Percentiles rank a stretch among this genome's conserved stretches.
Evolutionary conservation across 2,888 invertebrate genomes (phyloP).

Genomic region (Nycteola revayana): DNA sequence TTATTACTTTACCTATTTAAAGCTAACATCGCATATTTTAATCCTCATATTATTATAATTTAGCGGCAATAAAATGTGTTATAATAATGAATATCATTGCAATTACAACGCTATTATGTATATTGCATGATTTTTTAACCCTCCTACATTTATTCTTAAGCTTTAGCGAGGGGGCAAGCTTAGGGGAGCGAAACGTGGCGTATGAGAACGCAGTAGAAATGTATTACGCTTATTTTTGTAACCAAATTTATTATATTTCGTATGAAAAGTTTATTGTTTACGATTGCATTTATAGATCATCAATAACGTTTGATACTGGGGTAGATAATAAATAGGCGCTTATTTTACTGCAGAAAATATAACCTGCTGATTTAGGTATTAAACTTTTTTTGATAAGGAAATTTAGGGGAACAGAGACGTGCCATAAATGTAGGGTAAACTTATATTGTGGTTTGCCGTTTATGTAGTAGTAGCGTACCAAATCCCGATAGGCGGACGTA

Average conservation of each 20-base stretch:
- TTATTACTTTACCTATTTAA: not conserved
- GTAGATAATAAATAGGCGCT: slow-evolving; percentile 1
- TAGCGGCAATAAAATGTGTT: slow-evolving; percentile 30
- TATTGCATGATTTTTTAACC: slow-evolving; percentile 62
- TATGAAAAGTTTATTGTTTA: slow-evolving; percentile 15
- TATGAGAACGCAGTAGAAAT: slow-evolving; percentile 30
- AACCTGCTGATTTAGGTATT: too few relatives aligned
- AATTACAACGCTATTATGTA: slow-evolving; percentile 64
- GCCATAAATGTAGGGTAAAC: slow-evolving; percentile 10
- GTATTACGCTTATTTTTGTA: slow-evolving; percentile 22
- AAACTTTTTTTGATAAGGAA: not conserved
- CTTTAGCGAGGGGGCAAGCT: slow-evolving; percentile 39
- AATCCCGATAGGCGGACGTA: slow-evolving; percentile 43
- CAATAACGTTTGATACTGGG: slow-evolving; percentile 10
- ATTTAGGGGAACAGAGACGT: slow-evolving; percentile 7
- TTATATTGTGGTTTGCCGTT: slow-evolving; percentile 14
- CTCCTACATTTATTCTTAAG: slow-evolving; percentile 49
- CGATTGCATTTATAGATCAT: slow-evolving; percentile 3
- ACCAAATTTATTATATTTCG: slow-evolving; percentile 26
- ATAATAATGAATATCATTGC: slow-evolving; percentile 52
- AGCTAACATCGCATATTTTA: slow-evolving; percentile 4
- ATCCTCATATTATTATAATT: slow-evolving; percentile 32
- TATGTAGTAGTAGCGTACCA: slow-evolving; percentile 18
- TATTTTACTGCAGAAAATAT: too few relatives aligned
- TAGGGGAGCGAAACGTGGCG: slow-evolving; percentile 48